Evolutionary conservation across 2,797 vertebrate genomes (phyloP).

Genomic region (Hafferia zeledoni): DNA sequence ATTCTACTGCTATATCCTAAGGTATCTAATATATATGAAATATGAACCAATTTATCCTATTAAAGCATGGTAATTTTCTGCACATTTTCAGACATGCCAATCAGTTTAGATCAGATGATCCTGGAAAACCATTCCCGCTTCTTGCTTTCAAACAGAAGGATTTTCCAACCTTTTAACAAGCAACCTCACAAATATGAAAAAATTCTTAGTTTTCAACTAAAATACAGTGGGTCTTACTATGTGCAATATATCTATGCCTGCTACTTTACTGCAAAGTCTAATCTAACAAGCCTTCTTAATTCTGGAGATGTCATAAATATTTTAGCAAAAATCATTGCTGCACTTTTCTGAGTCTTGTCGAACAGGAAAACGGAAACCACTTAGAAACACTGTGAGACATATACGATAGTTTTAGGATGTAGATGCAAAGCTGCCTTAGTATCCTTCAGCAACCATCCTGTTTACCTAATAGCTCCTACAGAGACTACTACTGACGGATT

Average conservation of each 20-base stretch:
- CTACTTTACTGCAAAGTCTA: neutral
- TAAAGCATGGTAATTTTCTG: conserved; percentile 65
- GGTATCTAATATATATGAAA: conserved; percentile 38
- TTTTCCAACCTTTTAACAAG: conserved; percentile 54
- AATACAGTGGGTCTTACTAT: neutral
- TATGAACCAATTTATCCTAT: conserved; percentile 42
- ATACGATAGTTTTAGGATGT: neutral
- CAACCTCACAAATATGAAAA: conserved; percentile 32
- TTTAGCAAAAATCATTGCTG: neutral
- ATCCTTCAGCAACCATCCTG: neutral
- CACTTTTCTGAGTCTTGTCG: neutral
- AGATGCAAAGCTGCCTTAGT: neutral
- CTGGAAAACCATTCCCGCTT: conserved; percentile 56
- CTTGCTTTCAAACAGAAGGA: conserved; percentile 56
- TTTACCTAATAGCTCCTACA: neutral
- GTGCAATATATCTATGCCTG: neutral
- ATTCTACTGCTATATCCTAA: conserved; percentile 40
- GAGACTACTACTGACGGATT: neutral
- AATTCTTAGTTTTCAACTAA: neutral
- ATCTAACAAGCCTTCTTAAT: neutral
- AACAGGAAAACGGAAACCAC: neutral
- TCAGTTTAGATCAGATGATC: conserved; percentile 64
- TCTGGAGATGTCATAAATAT: neutral
- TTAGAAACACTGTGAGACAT: neutral
- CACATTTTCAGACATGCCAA: conserved; percentile 51